These are phyloP conservation scores for Muschampia plurimacula DNA, from an alignment of 2,888 invertebrate species.

Conservation along the genomic window DNA sequence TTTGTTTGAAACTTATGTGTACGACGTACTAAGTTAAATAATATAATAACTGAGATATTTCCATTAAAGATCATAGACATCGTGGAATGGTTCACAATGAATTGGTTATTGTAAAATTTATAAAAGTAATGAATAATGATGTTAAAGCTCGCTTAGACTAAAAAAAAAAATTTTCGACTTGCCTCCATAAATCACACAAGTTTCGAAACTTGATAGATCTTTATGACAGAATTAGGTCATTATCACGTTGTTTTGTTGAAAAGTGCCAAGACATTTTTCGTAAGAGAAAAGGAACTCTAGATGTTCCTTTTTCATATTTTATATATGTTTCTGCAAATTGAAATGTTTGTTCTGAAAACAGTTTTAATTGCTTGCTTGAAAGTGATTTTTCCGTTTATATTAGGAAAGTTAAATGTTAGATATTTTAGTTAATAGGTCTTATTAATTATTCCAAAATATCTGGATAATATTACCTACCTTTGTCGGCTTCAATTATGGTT, in stretches of 20 bases:
- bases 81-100: conserved; percentile 7
- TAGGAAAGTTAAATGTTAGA: no score
- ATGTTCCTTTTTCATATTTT: no score
- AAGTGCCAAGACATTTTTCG: background rate
- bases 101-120: conserved; percentile 19
- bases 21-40: background rate
- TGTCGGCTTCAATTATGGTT: no score
- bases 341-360: no score
- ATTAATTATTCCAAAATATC: no score
- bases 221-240: conserved; percentile 28
- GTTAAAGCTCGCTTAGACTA: conserved; percentile 21
- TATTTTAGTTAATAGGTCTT: no score
- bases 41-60: background rate
- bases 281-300: background rate
- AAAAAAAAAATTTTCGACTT: conserved; percentile 17
- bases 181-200: conserved; percentile 32
- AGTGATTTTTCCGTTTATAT: no score
- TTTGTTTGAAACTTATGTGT: conserved; percentile 4
- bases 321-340: no score
- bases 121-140: conserved; percentile 18
- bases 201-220: conserved; percentile 30
- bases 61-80: background rate
- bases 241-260: conserved; percentile 19
- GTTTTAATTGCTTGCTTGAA: no score
- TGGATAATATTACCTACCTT: no score